These are phyloP conservation scores for Zygaena filipendulae DNA, from an alignment of 2,888 invertebrate species.

Conservation along the genomic window DNA sequence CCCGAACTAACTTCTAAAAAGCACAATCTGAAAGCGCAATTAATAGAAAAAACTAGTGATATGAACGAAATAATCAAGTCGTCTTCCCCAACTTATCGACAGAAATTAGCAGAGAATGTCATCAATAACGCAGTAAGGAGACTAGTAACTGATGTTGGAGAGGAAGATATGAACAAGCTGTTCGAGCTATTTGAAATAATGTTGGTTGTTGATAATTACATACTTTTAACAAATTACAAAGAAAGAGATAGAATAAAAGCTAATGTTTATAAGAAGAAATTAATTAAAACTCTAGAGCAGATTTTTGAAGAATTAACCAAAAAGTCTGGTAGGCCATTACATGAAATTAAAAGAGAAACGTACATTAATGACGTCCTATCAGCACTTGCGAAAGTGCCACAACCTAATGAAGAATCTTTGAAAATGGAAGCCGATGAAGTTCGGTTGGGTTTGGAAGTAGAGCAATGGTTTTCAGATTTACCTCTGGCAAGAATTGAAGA, in stretches of 20 bases:
- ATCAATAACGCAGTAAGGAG: slow-evolving; percentile 22
- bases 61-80: slow-evolving; percentile 24
- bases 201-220: slow-evolving; percentile 32
- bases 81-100: slow-evolving; percentile 26
- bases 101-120: slow-evolving; percentile 30
- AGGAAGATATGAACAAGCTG: slow-evolving; percentile 18
- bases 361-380: slow-evolving; percentile 28
- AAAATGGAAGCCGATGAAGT: slow-evolving; percentile 38
- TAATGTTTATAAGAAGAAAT: slow-evolving; percentile 30
- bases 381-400: slow-evolving; percentile 31
- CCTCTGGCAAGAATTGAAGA: slow-evolving; percentile 23
- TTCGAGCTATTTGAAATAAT: slow-evolving; percentile 29
- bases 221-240: slow-evolving; percentile 28
- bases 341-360: slow-evolving; percentile 20
- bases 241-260: slow-evolving; percentile 28
- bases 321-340: slow-evolving; percentile 21
- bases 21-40: slow-evolving; percentile 27
- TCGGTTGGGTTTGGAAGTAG: slow-evolving; percentile 33
- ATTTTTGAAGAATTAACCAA: slow-evolving; percentile 28
- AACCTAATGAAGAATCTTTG: slow-evolving; percentile 30
- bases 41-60: slow-evolving; percentile 30
- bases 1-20: slow-evolving; percentile 25
- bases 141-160: slow-evolving; percentile 9
- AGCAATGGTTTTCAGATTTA: slow-evolving; percentile 39
- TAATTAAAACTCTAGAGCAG: slow-evolving; percentile 25